phyloP scores from a whole-genome alignment of 2,888 invertebrate species.

The Leucania comma region DNA sequence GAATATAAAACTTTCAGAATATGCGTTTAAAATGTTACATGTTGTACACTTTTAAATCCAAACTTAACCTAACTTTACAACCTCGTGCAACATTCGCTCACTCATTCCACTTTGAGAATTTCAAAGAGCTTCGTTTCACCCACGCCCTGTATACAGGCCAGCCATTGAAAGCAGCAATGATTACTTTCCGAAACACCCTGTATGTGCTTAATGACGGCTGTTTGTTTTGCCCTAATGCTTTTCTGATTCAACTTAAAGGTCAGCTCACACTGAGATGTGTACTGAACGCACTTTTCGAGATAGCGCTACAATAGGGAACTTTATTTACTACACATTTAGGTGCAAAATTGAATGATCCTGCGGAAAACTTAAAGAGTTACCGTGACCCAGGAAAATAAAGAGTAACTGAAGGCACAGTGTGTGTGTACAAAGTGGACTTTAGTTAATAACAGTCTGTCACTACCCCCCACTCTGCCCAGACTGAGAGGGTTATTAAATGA shows the following conservation, averaged over 20 bases:
- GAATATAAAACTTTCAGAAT: too few relatives aligned
- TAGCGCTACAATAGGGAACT: neutral
- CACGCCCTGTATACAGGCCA: slow-evolving; percentile 52
- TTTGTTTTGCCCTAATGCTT: slow-evolving; percentile 52
- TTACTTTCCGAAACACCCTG: slow-evolving; percentile 57
- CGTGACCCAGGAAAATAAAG: too few relatives aligned
- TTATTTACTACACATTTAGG: neutral
- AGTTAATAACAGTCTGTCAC: too few relatives aligned
- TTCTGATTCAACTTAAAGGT: slow-evolving; percentile 54
- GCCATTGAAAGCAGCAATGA: slow-evolving; percentile 57
- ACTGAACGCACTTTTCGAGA: neutral
- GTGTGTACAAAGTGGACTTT: too few relatives aligned
- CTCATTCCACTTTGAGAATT: slow-evolving; percentile 50
- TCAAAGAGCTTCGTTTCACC: slow-evolving; percentile 47
- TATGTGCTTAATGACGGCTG: slow-evolving; percentile 53
- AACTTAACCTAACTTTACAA: slow-evolving; percentile 18
- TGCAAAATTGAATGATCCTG: too few relatives aligned
- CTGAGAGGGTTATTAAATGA: too few relatives aligned
- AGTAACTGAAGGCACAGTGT: too few relatives aligned
- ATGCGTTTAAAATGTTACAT: too few relatives aligned
- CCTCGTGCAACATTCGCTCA: slow-evolving; percentile 18
- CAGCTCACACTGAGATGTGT: neutral
- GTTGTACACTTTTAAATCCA: neutral
- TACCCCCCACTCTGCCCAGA: too few relatives aligned
- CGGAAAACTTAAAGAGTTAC: too few relatives aligned